A percentile compares a stretch with the other conserved stretches of the same genome.
Conservation (phyloP, 2,888 invertebrate species). For the Idaea dimidiata region DNA sequence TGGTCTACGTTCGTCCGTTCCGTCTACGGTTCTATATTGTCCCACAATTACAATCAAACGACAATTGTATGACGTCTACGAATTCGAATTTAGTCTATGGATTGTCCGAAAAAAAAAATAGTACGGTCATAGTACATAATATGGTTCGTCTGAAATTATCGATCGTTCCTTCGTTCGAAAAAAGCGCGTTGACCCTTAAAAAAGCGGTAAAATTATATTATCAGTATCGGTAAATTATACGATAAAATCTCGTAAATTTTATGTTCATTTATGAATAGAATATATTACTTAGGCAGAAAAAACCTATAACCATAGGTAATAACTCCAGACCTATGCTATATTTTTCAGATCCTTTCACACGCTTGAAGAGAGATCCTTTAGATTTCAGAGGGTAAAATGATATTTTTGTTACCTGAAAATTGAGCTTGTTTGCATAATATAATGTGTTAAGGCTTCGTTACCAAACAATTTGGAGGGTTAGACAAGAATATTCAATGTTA, state of each 20-base stretch:
- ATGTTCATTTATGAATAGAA: background rate
- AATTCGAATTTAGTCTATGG: no score
- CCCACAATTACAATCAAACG: no score
- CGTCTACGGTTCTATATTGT: no score
- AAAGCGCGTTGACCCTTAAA: no score
- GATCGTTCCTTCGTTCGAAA: no score
- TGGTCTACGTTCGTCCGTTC: no score
- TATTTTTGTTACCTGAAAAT: background rate
- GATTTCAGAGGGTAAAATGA: background rate
- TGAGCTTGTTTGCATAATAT: background rate
- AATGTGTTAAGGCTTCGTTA: background rate
- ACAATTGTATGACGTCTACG: no score
- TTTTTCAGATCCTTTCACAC: background rate
- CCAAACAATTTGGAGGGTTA: background rate
- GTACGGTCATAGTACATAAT: no score
- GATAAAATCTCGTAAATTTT: background rate
- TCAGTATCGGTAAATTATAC: no score
- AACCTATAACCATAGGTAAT: background rate
- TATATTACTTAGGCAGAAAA: background rate
- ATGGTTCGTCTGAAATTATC: no score
- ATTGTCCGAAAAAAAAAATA: no score
- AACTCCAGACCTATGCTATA: background rate
- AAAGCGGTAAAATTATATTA: no score
- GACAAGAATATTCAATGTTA: background rate
- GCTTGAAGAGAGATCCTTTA: background rate